These are phyloP conservation scores for Nymphalis polychloros DNA, from an alignment of 2,888 invertebrate genomes.

Conservation along the genomic window DNA sequence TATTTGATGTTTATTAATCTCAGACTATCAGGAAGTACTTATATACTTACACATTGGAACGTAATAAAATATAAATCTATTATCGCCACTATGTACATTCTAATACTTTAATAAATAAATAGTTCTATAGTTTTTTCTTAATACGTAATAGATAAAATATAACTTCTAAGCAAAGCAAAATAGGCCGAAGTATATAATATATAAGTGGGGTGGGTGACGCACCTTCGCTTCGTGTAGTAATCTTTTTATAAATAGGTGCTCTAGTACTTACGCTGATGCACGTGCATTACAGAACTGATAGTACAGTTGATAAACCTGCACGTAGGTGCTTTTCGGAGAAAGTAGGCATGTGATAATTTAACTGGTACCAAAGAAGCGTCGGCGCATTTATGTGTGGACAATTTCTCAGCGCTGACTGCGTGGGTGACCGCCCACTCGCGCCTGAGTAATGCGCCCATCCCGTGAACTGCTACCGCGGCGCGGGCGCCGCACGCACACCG, in stretches of 20 bases:
- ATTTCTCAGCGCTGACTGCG: conserved; percentile 51
- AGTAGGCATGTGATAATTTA: conserved; percentile 47
- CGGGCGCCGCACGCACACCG: conserved; percentile 9
- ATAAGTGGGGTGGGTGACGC: conserved; percentile 1
- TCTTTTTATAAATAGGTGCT: conserved; percentile 1
- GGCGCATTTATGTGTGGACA: conserved; percentile 49
- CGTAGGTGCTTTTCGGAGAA: conserved; percentile 59
- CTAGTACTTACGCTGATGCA: conserved; percentile 7
- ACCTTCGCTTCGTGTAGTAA: neutral
- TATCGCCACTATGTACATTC: neutral
- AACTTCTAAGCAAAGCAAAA: neutral
- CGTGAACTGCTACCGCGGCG: conserved; percentile 27
- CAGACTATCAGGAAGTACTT: conserved; percentile 1
- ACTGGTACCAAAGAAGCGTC: conserved; percentile 48
- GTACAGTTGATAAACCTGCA: conserved; percentile 20
- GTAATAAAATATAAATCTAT: neutral
- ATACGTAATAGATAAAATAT: neutral
- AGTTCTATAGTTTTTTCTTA: neutral
- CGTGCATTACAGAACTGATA: conserved; percentile 23
- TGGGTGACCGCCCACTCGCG: conserved; percentile 54
- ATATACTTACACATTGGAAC: neutral
- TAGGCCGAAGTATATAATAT: neutral
- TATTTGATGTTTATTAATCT: conserved; percentile 7
- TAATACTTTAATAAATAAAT: no score
- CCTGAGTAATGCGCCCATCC: conserved; percentile 30